Evolutionary conservation across 2,888 invertebrate species (phyloP), one percentile per base, ranked within the genome.

Genomic region (Rhimphoctona megacephalus): DNA sequence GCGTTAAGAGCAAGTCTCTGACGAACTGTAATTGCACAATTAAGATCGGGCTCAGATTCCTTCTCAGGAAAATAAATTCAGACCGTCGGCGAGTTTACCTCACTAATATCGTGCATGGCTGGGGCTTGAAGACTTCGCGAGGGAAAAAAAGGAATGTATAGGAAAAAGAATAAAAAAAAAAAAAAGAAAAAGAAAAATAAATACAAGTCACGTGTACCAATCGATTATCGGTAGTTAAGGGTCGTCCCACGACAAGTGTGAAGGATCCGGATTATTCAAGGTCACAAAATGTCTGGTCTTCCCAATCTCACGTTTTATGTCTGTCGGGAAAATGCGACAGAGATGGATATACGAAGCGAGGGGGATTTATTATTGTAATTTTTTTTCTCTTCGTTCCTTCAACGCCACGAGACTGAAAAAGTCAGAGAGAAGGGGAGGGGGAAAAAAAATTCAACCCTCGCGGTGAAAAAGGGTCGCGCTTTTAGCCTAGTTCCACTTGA

Each of bases 281-380:
- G 86, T 87, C 88, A 85, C 73, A 81, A 81, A 85, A 84, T 85
- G 84, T 87, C 86, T 82, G 86, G 79, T 86, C 73, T 73, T 78
- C 25, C 33, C 57, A 77, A 78, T 83, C 80, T 52, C 46, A n/a
- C 17, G 73, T 61, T 74, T 43, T 64, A 76, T 43, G 82, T 61
- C 77, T 69, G 64, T 52, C 52, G 52, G 69, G 77, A 70, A 36
- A 67, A 19, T 36, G 78, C 46, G 49, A 73, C 39, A 25, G 52
- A 79, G 81, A 46, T 33, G 46, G 83, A 78, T 54, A 67, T 67
- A 66, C 78, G 64, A 67, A 43, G 76, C 72, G 78, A 64, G 81
- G 76, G 73, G 66, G 85, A 86, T 85, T 86, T 87, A 84, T 84
- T 81, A 86, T 84, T 86, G 81, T 73, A 64, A 86, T 79, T 70